These are phyloP conservation scores for Gymnocypris eckloni DNA, from an alignment of 2,797 vertebrate species.

Conservation along the genomic window DNA sequence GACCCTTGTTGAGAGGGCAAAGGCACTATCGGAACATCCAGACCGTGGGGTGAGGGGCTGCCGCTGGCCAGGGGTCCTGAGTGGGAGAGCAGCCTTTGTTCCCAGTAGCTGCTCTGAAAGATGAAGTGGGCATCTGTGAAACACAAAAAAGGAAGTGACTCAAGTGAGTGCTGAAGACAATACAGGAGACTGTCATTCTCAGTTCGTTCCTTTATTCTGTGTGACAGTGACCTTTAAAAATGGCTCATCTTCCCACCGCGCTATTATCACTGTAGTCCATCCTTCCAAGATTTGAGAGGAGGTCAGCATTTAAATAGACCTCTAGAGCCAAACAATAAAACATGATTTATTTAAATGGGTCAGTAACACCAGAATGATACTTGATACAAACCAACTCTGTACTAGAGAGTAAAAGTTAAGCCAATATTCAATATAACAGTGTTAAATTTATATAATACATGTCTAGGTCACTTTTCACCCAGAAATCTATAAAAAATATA, in stretches of 20 bases:
- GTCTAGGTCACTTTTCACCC: background rate
- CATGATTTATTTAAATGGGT: background rate
- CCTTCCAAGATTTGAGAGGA: constrained; percentile 26
- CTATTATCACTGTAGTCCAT: constrained; percentile 44
- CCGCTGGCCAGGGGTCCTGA: constrained; percentile 21
- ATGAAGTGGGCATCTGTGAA: constrained; percentile 24
- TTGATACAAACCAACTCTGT: background rate
- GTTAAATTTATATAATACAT: background rate
- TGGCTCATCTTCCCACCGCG: constrained; percentile 37
- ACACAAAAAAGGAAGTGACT: constrained; percentile 14
- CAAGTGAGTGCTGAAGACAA: constrained; percentile 44
- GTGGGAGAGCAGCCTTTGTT: constrained; percentile 45
- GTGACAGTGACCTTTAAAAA: constrained; percentile 60
- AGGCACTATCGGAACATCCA: constrained; percentile 56
- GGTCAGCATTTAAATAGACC: constrained; percentile 47
- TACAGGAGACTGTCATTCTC: constrained; percentile 4
- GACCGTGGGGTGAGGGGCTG: constrained; percentile 42
- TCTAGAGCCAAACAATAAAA: constrained; percentile 24
- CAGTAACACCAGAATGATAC: background rate
- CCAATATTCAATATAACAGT: background rate
- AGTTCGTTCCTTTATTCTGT: background rate
- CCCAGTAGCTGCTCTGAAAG: constrained; percentile 42
- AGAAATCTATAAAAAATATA: background rate
- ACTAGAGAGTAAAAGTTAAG: background rate
- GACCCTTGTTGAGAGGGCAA: constrained; percentile 56